Conservation (phyloP, 2,113 vertebrate genomes). For the Bettongia penicillata region DNA sequence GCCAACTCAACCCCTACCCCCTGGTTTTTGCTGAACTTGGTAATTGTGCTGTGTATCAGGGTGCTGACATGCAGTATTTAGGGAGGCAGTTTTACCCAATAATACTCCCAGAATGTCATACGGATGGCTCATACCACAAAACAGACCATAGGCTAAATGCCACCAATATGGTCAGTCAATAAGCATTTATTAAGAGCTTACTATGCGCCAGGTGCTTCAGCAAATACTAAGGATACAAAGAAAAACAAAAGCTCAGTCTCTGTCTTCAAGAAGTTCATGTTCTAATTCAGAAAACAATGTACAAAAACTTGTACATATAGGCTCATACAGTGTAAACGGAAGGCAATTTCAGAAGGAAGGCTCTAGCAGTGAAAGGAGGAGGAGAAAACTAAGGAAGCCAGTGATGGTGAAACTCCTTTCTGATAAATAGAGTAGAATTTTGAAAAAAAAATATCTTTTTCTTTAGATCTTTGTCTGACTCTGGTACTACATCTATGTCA, state of each 20-base stretch:
- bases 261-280: not conserved
- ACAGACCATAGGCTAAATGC: not conserved
- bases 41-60: too few relatives aligned
- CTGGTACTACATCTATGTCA: not conserved
- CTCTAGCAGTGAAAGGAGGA: not conserved
- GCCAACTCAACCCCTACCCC: not conserved
- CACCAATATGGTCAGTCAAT: not conserved
- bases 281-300: not conserved
- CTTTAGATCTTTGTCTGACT: not conserved
- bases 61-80: too few relatives aligned
- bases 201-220: not conserved
- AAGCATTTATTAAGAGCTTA: not conserved
- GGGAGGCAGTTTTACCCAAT: too few relatives aligned
- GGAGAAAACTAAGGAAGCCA: not conserved
- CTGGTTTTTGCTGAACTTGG: too few relatives aligned
- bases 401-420: not conserved
- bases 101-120: too few relatives aligned
- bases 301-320: not conserved
- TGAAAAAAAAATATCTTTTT: conserved; percentile 1
- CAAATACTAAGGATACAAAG: not conserved
- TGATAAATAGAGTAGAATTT: not conserved
- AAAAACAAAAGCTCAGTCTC: not conserved
- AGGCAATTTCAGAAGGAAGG: not conserved
- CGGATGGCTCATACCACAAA: not conserved
- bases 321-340: not conserved